A percentile compares a stretch with the other conserved stretches of the same genome.
These are phyloP conservation scores for Sebastes matsubarae DNA, from an alignment of 2,797 vertebrate genomes.

Conservation along the genomic window DNA sequence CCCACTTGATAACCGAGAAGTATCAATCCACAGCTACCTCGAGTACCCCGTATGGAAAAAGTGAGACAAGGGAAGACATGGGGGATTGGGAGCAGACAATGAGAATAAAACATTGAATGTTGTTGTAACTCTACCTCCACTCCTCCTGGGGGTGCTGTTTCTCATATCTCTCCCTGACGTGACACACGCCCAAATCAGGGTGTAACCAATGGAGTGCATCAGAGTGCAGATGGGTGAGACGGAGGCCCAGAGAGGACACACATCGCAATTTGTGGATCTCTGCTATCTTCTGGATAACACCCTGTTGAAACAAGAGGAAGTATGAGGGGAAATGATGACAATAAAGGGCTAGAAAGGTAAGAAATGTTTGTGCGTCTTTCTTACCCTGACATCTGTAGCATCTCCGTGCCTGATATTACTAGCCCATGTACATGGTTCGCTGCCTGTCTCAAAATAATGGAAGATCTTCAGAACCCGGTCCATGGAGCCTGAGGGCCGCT, in stretches of 20 bases:
- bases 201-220: conserved; percentile 98
- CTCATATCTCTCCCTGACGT: conserved; percentile 94
- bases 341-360: neutral
- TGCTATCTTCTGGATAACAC: conserved; percentile 98
- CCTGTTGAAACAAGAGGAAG: conserved; percentile 77
- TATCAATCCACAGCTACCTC: neutral
- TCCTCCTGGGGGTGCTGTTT: conserved; percentile 94
- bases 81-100: neutral
- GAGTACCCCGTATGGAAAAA: neutral
- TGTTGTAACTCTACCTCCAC: conserved; percentile 89
- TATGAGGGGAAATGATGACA: neutral
- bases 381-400: conserved; percentile 95
- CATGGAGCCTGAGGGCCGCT: conserved; percentile 90
- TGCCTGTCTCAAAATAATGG: conserved; percentile 96
- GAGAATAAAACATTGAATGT: neutral
- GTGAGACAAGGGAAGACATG: neutral
- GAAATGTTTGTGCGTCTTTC: conserved; percentile 58
- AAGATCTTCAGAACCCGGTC: conserved; percentile 96
- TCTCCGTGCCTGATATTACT: conserved; percentile 98
- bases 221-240: conserved; percentile 94
- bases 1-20: neutral
- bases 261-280: conserved; percentile 95
- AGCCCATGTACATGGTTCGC: conserved; percentile 93
- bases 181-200: conserved; percentile 95
- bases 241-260: conserved; percentile 93